Conservation (phyloP, 30 jellyfish, hydroid and myxozoan species). For the Turritopsis dohrnii region DNA sequence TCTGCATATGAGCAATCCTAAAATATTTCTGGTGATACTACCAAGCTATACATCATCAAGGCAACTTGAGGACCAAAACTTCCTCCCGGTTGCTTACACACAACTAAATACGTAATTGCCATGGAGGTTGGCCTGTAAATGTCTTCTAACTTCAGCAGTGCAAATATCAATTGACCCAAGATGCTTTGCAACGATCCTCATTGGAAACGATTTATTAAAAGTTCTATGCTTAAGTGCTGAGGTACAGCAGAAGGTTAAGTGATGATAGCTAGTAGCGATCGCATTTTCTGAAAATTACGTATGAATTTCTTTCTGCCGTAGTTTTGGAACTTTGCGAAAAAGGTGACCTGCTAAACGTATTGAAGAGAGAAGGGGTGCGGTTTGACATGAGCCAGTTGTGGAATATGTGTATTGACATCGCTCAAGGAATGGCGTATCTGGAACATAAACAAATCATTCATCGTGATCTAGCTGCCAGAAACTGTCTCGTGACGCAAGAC, state of each 20-base stretch:
- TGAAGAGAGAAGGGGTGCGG: constrained; percentile 52
- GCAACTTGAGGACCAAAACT: too few species aligned
- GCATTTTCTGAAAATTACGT: not conserved
- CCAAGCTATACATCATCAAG: too few species aligned
- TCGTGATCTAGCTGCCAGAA: constrained; percentile 91
- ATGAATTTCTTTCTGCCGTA: not conserved
- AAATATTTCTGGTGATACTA: too few species aligned
- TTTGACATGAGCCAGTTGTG: constrained; percentile 32
- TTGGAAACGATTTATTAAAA: not conserved
- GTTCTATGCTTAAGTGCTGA: not conserved
- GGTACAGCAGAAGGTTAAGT: not conserved
- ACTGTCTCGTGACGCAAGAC: constrained; percentile 62
- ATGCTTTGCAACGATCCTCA: too few species aligned
- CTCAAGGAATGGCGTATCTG: constrained; percentile 77
- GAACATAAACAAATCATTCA: constrained; percentile 75
- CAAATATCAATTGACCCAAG: too few species aligned
- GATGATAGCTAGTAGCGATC: not conserved
- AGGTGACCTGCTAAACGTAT: constrained; percentile 68
- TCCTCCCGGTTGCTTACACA: too few species aligned
- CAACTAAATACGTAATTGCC: too few species aligned
- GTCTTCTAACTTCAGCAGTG: too few species aligned
- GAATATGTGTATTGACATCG: constrained; percentile 58
- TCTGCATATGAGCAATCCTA: too few species aligned
- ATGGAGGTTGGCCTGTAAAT: too few species aligned
- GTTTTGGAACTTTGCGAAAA: constrained; percentile 79